phyloP scores from a whole-genome alignment of 2,888 invertebrate genomes.

The Anticlea derivata region DNA sequence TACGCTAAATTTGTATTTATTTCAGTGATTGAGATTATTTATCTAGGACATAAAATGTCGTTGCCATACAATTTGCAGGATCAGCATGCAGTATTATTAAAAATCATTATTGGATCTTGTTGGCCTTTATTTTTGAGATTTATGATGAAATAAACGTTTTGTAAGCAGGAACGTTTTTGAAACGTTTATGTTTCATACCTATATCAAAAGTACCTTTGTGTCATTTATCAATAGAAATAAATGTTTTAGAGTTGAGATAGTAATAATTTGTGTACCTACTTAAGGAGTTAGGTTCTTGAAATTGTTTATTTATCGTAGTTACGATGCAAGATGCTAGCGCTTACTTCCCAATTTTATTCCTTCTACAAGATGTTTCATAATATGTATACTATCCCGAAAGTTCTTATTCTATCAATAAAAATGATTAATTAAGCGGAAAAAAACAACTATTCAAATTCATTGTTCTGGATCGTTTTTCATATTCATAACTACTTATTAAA shows the following conservation, averaged over 20 bases:
- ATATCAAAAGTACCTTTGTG: constrained; percentile 57
- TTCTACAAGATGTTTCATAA: too few species aligned
- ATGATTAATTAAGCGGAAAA: too few species aligned
- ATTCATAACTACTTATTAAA: too few species aligned
- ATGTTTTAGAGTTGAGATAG: constrained; percentile 48
- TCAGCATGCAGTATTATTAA: constrained; percentile 57
- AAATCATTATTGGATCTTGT: constrained; percentile 48
- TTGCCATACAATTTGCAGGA: constrained; percentile 52
- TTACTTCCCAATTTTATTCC: constrained; percentile 47
- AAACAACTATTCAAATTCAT: too few species aligned
- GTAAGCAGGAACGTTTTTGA: constrained; percentile 57
- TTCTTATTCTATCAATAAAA: too few species aligned
- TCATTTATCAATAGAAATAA: constrained; percentile 44
- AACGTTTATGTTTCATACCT: constrained; percentile 62
- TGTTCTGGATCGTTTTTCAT: too few species aligned
- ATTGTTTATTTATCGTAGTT: constrained; percentile 43
- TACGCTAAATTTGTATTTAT: constrained; percentile 50
- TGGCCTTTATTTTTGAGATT: constrained; percentile 54
- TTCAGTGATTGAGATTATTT: constrained; percentile 72
- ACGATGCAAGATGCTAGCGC: constrained; percentile 41
- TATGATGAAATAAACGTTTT: constrained; percentile 30
- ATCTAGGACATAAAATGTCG: constrained; percentile 77
- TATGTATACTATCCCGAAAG: too few species aligned
- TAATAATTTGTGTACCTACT: constrained; percentile 55
- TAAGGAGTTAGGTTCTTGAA: constrained; percentile 48